A percentile compares a stretch with the other conserved stretches of the same genome.
These are phyloP conservation scores for Colaptes auratus DNA, from an alignment of 2,113 vertebrate species.

Conservation along the genomic window DNA sequence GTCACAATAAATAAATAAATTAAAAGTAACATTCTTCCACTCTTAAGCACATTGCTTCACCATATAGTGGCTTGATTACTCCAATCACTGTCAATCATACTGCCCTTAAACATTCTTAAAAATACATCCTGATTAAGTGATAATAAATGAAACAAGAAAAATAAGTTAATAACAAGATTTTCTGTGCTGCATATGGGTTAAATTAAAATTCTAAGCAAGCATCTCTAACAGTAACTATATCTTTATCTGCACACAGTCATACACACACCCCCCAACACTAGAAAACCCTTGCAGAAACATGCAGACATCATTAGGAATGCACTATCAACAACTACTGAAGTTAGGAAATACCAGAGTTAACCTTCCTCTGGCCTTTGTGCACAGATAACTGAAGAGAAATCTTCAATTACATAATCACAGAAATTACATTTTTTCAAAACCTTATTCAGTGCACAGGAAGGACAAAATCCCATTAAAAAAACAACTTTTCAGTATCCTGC, in stretches of 20 bases:
- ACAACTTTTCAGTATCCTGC: constrained; percentile 20
- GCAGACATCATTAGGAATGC: background rate
- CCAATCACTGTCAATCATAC: constrained; percentile 52
- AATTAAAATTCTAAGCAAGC: background rate
- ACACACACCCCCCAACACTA: background rate
- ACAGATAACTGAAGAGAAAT: constrained; percentile 29
- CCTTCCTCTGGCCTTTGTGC: constrained; percentile 45
- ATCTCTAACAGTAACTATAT: background rate
- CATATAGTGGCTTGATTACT: constrained; percentile 54
- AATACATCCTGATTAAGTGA: constrained; percentile 23
- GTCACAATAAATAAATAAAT: constrained; percentile 37
- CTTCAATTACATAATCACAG: constrained; percentile 41
- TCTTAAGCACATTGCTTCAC: constrained; percentile 27
- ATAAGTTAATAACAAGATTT: background rate
- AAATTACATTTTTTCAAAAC: constrained; percentile 26
- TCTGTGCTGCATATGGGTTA: background rate
- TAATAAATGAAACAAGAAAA: constrained; percentile 27
- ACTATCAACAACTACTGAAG: constrained; percentile 29
- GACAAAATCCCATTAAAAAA: constrained; percentile 43
- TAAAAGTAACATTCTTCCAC: constrained; percentile 38
- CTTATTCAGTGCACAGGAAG: constrained; percentile 53
- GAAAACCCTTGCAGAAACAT: constrained; percentile 22
- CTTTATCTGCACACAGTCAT: background rate
- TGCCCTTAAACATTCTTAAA: constrained; percentile 51
- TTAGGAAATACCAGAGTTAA: constrained; percentile 62